Conservation (phyloP, 2,797 vertebrate genomes). For the Hirundo rustica region DNA sequence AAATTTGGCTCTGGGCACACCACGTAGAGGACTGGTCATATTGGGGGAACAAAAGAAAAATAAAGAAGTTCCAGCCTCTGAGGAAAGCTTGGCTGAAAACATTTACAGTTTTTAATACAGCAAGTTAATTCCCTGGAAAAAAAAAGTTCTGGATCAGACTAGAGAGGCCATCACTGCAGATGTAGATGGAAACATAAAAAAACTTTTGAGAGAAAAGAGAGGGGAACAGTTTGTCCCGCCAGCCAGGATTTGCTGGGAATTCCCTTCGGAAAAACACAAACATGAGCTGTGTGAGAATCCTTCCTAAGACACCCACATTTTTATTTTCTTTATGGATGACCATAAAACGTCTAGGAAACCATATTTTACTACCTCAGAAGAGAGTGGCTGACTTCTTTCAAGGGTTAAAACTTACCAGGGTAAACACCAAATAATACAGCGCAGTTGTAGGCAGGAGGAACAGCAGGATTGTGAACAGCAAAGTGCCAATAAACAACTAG, state of each 20-base stretch:
- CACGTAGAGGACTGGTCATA: not conserved
- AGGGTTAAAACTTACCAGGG: slow-evolving; percentile 83
- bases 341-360: not conserved
- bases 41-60: not conserved
- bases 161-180: not conserved
- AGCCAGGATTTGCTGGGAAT: not conserved
- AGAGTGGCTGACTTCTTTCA: not conserved
- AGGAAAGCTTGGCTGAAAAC: not conserved
- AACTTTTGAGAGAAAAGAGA: not conserved
- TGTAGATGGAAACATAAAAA: not conserved
- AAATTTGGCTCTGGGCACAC: not conserved
- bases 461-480: slow-evolving; percentile 93
- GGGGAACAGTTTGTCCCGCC: not conserved
- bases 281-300: not conserved
- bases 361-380: not conserved
- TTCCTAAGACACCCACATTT: not conserved
- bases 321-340: not conserved
- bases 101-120: not conserved
- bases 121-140: not conserved
- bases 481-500: slow-evolving; percentile 93
- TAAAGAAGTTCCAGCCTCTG: not conserved
- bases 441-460: slow-evolving; percentile 95
- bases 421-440: slow-evolving; percentile 97
- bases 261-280: not conserved
- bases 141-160: not conserved